These are phyloP conservation scores for Apostichopus parvimensis DNA, from an alignment of 35 echinoderm and acorn worm genomes.

Conservation along the genomic window DNA sequence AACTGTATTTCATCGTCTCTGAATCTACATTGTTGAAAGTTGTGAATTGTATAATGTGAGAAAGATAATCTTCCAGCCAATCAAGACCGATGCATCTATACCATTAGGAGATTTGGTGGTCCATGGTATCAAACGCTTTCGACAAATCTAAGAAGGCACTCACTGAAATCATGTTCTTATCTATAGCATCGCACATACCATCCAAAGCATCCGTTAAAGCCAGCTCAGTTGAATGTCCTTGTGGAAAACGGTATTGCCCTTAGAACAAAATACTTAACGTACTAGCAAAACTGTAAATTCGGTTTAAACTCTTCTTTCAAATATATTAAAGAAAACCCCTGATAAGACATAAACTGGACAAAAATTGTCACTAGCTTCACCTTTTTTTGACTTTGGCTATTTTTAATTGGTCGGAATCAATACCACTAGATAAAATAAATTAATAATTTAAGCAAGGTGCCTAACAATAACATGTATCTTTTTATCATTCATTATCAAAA, in stretches of 20 bases:
- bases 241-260: neutral
- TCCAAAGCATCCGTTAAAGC: neutral
- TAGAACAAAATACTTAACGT: neutral
- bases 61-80: no score
- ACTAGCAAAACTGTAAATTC: neutral
- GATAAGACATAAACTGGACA: constrained; percentile 5
- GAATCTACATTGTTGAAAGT: no score
- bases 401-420: neutral
- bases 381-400: neutral
- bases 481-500: neutral
- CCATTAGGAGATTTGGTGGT: no score
- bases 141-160: no score
- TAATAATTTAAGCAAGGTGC: neutral
- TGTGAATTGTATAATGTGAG: no score
- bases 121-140: no score
- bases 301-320: no score
- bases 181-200: neutral
- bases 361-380: neutral
- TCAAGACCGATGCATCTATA: no score
- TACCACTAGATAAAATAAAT: neutral
- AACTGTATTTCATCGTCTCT: no score
- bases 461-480: neutral
- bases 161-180: neutral
- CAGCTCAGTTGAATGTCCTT: neutral
- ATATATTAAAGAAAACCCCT: neutral